These are phyloP conservation scores for Cottoperca gobio DNA, from an alignment of 2,797 vertebrate species.

Conservation along the genomic window DNA sequence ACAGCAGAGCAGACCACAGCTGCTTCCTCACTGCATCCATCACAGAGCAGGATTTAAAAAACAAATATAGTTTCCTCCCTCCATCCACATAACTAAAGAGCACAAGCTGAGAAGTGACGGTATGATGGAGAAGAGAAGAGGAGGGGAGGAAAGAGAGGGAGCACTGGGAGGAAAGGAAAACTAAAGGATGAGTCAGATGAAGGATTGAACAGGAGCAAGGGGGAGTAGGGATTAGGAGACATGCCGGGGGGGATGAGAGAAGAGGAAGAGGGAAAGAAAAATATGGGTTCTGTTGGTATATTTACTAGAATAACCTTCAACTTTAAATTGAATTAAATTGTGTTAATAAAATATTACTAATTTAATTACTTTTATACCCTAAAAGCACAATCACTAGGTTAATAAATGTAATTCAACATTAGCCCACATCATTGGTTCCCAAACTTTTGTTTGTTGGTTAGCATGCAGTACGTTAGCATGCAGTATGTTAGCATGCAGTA, in stretches of 20 bases:
- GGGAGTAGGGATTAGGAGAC: no score
- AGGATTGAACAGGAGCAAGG: no score
- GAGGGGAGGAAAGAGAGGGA: not conserved
- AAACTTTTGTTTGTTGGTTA: no score
- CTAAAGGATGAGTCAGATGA: not conserved
- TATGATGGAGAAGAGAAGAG: not conserved
- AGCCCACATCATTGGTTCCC: not conserved
- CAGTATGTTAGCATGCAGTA: no score
- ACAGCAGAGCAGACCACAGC: not conserved
- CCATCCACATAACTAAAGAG: slow-evolving; percentile 13
- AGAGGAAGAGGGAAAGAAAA: not conserved
- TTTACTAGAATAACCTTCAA: no score
- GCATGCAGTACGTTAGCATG: no score
- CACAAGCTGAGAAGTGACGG: slow-evolving; percentile 12
- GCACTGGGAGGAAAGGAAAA: not conserved
- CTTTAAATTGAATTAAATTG: no score
- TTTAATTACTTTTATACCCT: no score
- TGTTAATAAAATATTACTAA: no score
- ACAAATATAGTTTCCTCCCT: slow-evolving; percentile 12
- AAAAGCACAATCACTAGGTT: no score
- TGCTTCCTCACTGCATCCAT: slow-evolving; percentile 24
- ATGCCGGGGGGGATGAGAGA: not conserved
- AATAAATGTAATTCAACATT: not conserved
- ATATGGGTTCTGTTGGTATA: not conserved
- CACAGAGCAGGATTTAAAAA: slow-evolving; percentile 27